Percentiles rank a stretch among this genome's conserved stretches.
These are phyloP conservation scores for Metellina segmentata DNA, from an alignment of 2,888 invertebrate genomes.

Conservation along the genomic window DNA sequence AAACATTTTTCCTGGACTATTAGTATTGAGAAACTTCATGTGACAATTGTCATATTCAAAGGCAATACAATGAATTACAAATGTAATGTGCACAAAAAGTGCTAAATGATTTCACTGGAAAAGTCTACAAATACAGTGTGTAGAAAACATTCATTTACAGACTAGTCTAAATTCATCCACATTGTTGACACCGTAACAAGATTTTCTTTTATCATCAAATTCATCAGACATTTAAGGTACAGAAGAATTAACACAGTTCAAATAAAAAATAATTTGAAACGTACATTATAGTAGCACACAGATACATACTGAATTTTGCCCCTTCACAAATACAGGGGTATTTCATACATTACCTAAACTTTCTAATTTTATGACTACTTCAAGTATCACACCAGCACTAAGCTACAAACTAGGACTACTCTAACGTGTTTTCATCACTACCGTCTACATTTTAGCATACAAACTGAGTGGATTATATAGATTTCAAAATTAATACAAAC, in stretches of 20 bases:
- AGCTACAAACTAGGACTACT: slow-evolving; percentile 40
- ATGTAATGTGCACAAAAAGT: too few species aligned
- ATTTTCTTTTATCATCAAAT: background rate
- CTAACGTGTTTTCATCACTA: slow-evolving; percentile 30
- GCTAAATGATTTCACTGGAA: too few species aligned
- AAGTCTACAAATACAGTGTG: background rate
- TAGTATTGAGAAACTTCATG: too few species aligned
- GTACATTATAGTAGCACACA: background rate
- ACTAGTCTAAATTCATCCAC: background rate
- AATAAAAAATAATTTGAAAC: background rate
- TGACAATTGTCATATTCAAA: too few species aligned
- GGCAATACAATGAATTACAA: too few species aligned
- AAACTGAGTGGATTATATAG: slow-evolving; percentile 1
- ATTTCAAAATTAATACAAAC: slow-evolving; percentile 19
- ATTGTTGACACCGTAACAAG: background rate
- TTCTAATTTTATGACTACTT: slow-evolving; percentile 30
- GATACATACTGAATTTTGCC: background rate
- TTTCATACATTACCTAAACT: background rate
- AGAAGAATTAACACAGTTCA: background rate
- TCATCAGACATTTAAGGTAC: background rate
- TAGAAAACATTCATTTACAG: background rate
- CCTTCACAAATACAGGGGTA: background rate
- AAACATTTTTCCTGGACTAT: too few species aligned
- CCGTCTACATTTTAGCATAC: slow-evolving; percentile 24
- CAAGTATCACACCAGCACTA: slow-evolving; percentile 52